A percentile compares a stretch with the other conserved stretches of the same genome.
Conservation (phyloP, 2,797 vertebrate species). For the Schizopygopsis pylzovi region DNA sequence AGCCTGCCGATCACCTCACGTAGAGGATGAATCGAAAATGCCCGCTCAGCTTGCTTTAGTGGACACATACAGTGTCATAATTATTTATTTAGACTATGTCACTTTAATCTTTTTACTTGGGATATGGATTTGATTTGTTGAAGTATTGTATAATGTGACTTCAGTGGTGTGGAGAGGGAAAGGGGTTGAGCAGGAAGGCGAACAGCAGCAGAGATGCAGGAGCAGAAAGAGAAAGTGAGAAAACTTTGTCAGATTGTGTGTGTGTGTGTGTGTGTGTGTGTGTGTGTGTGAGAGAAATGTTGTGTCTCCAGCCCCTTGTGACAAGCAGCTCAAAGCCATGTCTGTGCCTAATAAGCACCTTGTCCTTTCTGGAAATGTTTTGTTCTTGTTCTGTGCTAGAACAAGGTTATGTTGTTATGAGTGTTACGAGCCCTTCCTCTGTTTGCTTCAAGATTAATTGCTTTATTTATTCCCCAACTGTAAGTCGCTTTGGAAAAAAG, state of each 20-base stretch:
- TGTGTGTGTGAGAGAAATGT: too few relatives aligned
- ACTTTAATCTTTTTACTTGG: background rate
- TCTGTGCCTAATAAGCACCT: conserved; percentile 3
- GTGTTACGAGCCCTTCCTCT: too few relatives aligned
- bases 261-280: background rate
- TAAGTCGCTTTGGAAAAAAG: too few relatives aligned
- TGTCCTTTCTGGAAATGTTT: background rate
- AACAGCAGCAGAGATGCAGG: background rate
- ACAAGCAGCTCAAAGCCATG: background rate
- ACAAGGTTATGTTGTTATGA: background rate
- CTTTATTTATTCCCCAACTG: too few relatives aligned
- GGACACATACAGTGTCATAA: background rate
- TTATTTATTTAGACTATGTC: background rate
- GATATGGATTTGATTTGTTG: background rate
- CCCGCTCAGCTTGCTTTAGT: background rate
- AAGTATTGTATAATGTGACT: background rate
- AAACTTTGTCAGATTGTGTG: background rate
- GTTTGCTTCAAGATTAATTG: too few relatives aligned
- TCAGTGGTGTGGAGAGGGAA: background rate
- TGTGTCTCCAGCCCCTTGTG: background rate
- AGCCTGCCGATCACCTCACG: background rate
- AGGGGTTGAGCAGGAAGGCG: background rate
- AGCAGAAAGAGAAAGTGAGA: background rate
- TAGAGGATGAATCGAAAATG: background rate
- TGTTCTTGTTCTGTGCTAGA: background rate